Evolutionary conservation across 1,140 invertebrate species (phyloP).

Genomic region (Pygmarrhopalites habei): DNA sequence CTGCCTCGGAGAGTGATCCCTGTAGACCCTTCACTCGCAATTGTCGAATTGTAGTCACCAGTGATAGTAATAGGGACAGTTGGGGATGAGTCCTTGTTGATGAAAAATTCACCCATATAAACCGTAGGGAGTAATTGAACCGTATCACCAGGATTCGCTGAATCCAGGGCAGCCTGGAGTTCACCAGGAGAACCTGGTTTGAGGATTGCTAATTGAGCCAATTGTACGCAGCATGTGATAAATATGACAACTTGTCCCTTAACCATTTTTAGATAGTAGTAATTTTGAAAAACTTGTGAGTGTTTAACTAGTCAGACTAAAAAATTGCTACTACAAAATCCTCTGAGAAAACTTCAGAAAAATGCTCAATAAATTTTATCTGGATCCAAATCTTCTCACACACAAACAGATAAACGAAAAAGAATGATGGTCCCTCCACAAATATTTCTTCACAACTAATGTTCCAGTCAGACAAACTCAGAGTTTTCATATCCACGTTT

Average conservation of each 20-base stretch:
- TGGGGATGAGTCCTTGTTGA: conserved; percentile 17
- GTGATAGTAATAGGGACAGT: conserved; percentile 27
- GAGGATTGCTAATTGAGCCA: conserved; percentile 8
- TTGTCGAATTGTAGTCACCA: conserved; percentile 35
- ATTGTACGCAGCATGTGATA: too few species aligned
- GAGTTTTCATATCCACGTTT: background rate
- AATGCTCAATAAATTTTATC: too few species aligned
- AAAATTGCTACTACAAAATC: too few species aligned
- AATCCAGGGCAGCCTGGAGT: conserved; percentile 33
- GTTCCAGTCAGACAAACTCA: background rate
- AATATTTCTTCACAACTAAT: background rate
- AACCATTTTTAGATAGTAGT: too few species aligned
- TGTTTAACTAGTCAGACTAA: too few species aligned
- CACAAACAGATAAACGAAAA: too few species aligned
- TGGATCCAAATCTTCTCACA: too few species aligned
- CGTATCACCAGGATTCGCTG: conserved; percentile 32
- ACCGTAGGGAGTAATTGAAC: conserved; percentile 32
- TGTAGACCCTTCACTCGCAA: conserved; percentile 26
- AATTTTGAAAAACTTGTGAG: too few species aligned
- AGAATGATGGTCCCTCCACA: background rate
- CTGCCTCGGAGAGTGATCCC: conserved; percentile 29
- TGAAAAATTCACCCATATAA: conserved; percentile 31
- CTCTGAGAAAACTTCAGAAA: too few species aligned
- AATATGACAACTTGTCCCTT: too few species aligned
- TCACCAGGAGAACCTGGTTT: conserved; percentile 29